A percentile compares a stretch with the other conserved stretches of the same genome.
Evolutionary conservation across 1,140 invertebrate genomes (phyloP).

Genomic region (Hetaerina americana): DNA sequence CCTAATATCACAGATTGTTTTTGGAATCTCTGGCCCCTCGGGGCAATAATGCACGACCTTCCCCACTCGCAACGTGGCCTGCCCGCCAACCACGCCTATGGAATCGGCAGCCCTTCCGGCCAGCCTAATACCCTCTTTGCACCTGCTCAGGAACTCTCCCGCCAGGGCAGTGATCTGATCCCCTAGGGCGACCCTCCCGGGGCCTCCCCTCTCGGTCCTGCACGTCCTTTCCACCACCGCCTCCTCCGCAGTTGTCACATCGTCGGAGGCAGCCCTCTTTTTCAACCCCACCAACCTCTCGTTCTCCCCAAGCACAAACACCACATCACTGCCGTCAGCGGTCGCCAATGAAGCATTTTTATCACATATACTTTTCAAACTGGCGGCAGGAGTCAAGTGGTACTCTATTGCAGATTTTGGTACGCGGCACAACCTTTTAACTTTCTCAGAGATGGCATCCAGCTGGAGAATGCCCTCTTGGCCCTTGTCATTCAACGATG

Average conservation of each 20-base stretch:
- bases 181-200: neutral
- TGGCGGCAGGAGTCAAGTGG: slow-evolving; percentile 1
- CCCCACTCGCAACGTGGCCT: no score
- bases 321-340: slow-evolving; percentile 33
- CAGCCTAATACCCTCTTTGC: neutral
- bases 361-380: slow-evolving; percentile 20
- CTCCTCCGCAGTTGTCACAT: neutral
- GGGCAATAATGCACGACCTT: no score
- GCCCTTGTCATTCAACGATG: neutral
- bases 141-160: neutral
- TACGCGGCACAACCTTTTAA: slow-evolving; percentile 6
- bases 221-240: neutral
- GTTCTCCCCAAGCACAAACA: slow-evolving; percentile 65
- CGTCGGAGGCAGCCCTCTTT: neutral
- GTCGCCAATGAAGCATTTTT: slow-evolving; percentile 3
- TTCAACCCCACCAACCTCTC: slow-evolving; percentile 40
- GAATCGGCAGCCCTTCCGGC: neutral
- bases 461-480: neutral
- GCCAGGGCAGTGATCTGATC: neutral
- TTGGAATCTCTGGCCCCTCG: no score
- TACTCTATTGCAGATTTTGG: slow-evolving; percentile 5
- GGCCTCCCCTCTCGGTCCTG: no score
- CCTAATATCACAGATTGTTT: no score
- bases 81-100: no score
- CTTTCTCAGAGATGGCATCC: slow-evolving; percentile 8